Percentiles rank a stretch among this genome's conserved stretches.
Evolutionary conservation across 2,113 vertebrate genomes (phyloP).

Genomic region (Rattus rattus): DNA sequence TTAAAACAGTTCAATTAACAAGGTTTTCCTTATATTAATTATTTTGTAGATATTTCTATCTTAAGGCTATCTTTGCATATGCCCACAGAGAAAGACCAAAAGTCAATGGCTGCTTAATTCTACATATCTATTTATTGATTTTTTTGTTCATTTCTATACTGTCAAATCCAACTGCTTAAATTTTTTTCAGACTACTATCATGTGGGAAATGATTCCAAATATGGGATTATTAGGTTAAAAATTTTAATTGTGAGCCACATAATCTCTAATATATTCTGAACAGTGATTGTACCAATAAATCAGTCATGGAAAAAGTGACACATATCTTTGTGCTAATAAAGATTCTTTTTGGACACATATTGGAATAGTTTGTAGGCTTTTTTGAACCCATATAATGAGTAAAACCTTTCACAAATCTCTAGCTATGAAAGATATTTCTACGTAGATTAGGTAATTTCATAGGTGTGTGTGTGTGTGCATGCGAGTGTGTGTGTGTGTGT

Average conservation of each 20-base stretch:
- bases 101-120: neutral
- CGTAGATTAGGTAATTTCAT: too few species aligned
- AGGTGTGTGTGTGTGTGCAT: too few species aligned
- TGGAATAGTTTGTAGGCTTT: neutral
- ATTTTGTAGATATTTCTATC: neutral
- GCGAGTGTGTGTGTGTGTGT: too few species aligned
- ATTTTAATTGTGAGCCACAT: too few species aligned
- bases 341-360: neutral
- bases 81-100: slow-evolving; percentile 10
- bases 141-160: neutral
- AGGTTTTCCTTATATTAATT: neutral
- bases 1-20: neutral
- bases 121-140: neutral
- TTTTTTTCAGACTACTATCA: neutral
- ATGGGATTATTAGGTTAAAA: slow-evolving; percentile 16
- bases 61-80: neutral
- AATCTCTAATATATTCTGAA: neutral
- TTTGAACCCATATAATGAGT: neutral
- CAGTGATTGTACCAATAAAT: neutral
- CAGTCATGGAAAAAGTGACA: neutral
- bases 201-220: neutral
- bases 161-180: slow-evolving; percentile 11
- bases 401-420: neutral
- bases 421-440: neutral
- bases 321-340: neutral